Evolutionary conservation across 2,888 invertebrate species (phyloP).

Genomic region (Nineta flava): DNA sequence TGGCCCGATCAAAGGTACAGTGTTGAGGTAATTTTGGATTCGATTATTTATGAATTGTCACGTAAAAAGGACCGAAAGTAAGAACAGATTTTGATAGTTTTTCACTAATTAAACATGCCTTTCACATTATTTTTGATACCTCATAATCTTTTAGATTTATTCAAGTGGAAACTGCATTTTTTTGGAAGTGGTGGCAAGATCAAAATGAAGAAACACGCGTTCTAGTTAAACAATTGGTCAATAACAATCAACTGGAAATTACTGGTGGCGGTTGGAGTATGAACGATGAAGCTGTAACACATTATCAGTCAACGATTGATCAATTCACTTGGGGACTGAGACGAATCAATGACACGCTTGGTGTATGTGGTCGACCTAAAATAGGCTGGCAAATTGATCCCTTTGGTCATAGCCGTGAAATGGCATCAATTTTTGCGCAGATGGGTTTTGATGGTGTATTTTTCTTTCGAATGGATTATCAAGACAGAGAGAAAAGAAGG

Average conservation of each 20-base stretch:
- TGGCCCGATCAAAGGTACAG: too few relatives aligned
- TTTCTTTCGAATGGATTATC: conserved; percentile 51
- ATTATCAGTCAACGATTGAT: conserved; percentile 54
- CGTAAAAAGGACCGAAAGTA: too few relatives aligned
- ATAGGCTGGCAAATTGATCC: conserved; percentile 81
- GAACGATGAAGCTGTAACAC: conserved; percentile 47
- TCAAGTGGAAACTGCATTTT: conserved; percentile 65
- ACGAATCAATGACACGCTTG: conserved; percentile 48
- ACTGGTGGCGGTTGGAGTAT: conserved; percentile 44
- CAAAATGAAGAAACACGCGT: conserved; percentile 37
- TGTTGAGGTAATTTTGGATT: too few relatives aligned
- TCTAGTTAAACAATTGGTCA: conserved; percentile 23
- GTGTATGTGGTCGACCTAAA: conserved; percentile 55
- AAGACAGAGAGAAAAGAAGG: conserved; percentile 40
- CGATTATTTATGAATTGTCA: too few relatives aligned
- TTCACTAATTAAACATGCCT: too few relatives aligned
- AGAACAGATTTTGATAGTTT: too few relatives aligned
- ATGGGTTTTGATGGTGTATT: conserved; percentile 60
- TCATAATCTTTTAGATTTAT: conserved; percentile 41
- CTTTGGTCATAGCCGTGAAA: conserved; percentile 63
- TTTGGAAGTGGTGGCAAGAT: conserved; percentile 67
- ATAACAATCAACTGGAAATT: conserved; percentile 39
- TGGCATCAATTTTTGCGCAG: conserved; percentile 44
- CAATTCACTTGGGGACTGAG: conserved; percentile 56
- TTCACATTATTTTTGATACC: too few relatives aligned